Conservation (phyloP, 2,113 vertebrate species). For the Eurypyga helias region DNA sequence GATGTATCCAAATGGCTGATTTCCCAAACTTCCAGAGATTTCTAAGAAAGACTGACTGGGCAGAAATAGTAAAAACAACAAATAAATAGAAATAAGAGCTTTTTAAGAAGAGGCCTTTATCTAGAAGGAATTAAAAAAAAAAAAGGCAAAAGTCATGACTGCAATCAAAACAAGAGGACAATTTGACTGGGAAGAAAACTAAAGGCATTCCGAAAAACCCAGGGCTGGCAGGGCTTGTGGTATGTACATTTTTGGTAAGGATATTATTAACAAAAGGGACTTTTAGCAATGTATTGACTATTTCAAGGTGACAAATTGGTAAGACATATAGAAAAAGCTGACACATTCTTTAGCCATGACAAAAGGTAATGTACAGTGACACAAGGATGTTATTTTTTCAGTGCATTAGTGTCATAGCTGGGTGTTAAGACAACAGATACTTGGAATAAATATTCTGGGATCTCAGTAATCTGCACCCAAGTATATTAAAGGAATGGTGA, state of each 20-base stretch:
- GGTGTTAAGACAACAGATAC: neutral
- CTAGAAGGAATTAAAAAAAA: too few relatives aligned
- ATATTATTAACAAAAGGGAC: neutral
- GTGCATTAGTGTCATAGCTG: neutral
- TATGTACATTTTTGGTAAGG: neutral
- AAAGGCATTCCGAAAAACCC: neutral
- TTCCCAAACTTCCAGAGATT: neutral
- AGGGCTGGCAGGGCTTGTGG: neutral
- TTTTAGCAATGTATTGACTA: neutral
- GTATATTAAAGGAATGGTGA: neutral
- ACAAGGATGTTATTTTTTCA: neutral
- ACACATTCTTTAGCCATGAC: neutral
- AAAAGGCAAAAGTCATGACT: neutral
- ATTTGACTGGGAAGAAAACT: neutral
- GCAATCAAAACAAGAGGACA: neutral
- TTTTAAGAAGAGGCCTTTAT: neutral
- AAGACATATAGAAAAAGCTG: neutral
- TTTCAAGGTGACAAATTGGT: neutral
- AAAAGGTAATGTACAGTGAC: neutral
- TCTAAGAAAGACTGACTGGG: neutral
- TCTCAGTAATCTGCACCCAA: neutral
- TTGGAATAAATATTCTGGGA: neutral
- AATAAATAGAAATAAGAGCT: neutral
- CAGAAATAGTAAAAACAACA: neutral
- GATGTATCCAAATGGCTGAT: neutral